Evolutionary conservation across 1,140 invertebrate species (phyloP), one percentile per base, ranked within the genome.

Genomic region (Trichonephila clavipes): DNA sequence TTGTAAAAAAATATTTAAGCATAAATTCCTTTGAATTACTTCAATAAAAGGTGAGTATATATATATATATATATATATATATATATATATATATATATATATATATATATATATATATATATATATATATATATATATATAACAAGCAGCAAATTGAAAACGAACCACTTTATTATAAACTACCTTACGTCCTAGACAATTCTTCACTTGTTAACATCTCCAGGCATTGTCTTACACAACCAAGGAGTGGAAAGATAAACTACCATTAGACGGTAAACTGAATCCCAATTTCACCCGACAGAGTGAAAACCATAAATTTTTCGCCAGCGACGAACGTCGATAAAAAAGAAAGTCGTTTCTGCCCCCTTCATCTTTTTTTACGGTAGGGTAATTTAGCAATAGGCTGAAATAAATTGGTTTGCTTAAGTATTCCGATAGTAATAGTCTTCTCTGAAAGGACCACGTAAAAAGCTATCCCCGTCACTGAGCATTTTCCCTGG

Each of bases 351-450:
- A 77, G 69, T 28, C 69, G 69, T 34, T 24, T 24, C 69, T 77
- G 14, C 69, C 24, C 28, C 28, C 51, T 51, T 51, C 51, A 7
- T 51, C 10, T 51, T 51, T 51, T 28, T 51, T 77, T 77, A 28
- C 69, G 28, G 69, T 77, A 77, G 69, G 69, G 69, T 77, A 77
- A 77, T 77, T 77, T 77, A 77, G 14, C 69, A 77, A 77, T 28
- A 24, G 24, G 28, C 69, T 77, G 69, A 77, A 77, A 77, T 28
- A 77, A 77, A 77, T 77, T 77, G 69, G 69, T 77, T 77, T 77
- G 28, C 69, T 77, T 77, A 77, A 77, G 69, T 24, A 28, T 10
- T 5, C 69, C 69, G 69, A 77, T 77, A 77, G 69, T 77, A 77
- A 77, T 77, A 77, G 24, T 24, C 16, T 34, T 77, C 24, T 16